Base-by-base conservation (phyloP, 2,888 invertebrate species). In the Parnassius apollo region DNA sequence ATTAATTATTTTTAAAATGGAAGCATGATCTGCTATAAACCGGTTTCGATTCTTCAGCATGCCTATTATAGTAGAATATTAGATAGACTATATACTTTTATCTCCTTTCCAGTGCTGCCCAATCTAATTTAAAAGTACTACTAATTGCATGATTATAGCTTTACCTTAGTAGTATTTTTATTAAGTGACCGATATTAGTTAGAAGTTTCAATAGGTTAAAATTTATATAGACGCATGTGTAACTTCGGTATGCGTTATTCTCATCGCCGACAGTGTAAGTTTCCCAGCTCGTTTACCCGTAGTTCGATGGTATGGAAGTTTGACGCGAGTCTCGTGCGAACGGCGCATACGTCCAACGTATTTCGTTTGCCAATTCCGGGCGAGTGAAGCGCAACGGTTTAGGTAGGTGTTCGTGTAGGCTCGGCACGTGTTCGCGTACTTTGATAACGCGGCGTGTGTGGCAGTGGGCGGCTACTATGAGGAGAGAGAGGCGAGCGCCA, bases 61-160 rank as follows among this genome's bases (percentile, higher is more conserved):
- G 91, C 71, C 72, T 74, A 35, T 35, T 35, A 35, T 35, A 35
- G 83, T 89, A 88, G 90, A 80, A 68, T 53, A 69, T 73, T 81
- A 79, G 77, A 70, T 78, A 81, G 80, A 70, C 73, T 74, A 69
- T 74, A 69, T 74, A 69, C 69, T 67, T 70, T 69, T 72, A 74
- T 75, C 74, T 72, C 75, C 72, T 35, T 63, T 67, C 57, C 65
- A 67, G 69, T 65, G 60, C 70, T 71, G 74, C 77, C 74, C 72
- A 72, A 70, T 69, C 69, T 69, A 73, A 72, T 74, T 72, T 69
- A 69, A 62, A 66, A 75, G 74, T 71, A 69, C 67, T 80, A 81
- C 83, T 86, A 87, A 86, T 86, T 86, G 90, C 89, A 89, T 88
- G 88, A 69, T 68, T 75, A 76, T 76, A 82, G 86, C 86, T 85